A percentile compares a stretch with the other conserved stretches of the same genome.
Conservation (phyloP, 2,888 invertebrate species). For the Hermaeophaga mercurialis region DNA sequence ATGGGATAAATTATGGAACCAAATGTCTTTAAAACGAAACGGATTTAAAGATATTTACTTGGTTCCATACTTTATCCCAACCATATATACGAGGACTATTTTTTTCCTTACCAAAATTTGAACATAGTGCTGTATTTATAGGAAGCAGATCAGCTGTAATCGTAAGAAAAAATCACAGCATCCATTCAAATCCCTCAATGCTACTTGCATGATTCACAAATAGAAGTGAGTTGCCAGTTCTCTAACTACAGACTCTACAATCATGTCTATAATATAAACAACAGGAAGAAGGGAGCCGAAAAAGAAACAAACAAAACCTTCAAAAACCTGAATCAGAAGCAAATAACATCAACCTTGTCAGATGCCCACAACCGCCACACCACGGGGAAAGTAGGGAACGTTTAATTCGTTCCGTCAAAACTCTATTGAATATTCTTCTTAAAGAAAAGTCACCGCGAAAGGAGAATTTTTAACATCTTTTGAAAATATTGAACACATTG, state of each 20-base stretch:
- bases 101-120: too few species aligned
- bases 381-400: conserved; percentile 1
- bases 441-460: conserved; percentile 2
- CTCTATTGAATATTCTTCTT: background rate
- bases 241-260: conserved; percentile 9
- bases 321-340: background rate
- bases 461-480: conserved; percentile 1
- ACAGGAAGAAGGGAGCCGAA: conserved; percentile 5
- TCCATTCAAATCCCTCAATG: too few species aligned
- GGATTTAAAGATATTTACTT: too few species aligned
- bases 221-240: conserved; percentile 7
- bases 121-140: too few species aligned
- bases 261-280: conserved; percentile 16
- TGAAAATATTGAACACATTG: conserved; percentile 3
- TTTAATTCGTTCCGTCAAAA: conserved; percentile 6
- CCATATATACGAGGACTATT: too few species aligned
- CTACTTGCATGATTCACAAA: too few species aligned
- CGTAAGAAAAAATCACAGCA: too few species aligned
- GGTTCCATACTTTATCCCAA: too few species aligned
- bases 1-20: too few species aligned
- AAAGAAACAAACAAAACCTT: background rate
- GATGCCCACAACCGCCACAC: background rate
- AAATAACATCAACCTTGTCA: background rate
- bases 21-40: too few species aligned
- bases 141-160: too few species aligned